phyloP scores from a whole-genome alignment of 2,797 vertebrate species.

The Scleropages formosus region DNA sequence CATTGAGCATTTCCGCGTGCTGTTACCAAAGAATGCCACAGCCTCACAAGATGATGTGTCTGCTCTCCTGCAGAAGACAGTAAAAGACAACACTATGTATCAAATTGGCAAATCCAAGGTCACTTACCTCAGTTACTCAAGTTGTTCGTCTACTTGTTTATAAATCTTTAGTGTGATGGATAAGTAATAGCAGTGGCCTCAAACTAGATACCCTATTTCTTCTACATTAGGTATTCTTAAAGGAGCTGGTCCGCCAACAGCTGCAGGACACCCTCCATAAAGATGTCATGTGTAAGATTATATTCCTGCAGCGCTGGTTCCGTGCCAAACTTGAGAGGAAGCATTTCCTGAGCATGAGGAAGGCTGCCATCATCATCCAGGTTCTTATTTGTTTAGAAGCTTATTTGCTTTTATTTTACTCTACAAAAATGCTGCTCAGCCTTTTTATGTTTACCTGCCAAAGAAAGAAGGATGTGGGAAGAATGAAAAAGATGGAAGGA shows the following conservation, averaged over 20 bases:
- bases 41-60: conserved; percentile 77
- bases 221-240: conserved; percentile 84
- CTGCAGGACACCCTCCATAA: conserved; percentile 88
- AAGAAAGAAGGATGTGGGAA: neutral
- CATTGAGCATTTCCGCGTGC: conserved; percentile 86
- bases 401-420: neutral
- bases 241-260: conserved; percentile 85
- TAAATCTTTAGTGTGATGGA: neutral
- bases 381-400: conserved; percentile 53
- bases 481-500: neutral
- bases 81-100: conserved; percentile 80
- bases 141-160: neutral
- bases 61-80: conserved; percentile 76
- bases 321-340: conserved; percentile 78
- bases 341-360: conserved; percentile 76
- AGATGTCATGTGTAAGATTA: conserved; percentile 89
- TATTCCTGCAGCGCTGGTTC: conserved; percentile 90
- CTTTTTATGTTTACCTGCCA: neutral
- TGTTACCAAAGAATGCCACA: conserved; percentile 78
- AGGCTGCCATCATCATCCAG: conserved; percentile 79
- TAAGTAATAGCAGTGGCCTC: neutral
- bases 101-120: conserved; percentile 98
- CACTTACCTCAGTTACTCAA: neutral
- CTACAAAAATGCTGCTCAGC: neutral
- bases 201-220: neutral